Evolutionary conservation across 2,888 invertebrate genomes (phyloP).

Genomic region (Papilio gigon): DNA sequence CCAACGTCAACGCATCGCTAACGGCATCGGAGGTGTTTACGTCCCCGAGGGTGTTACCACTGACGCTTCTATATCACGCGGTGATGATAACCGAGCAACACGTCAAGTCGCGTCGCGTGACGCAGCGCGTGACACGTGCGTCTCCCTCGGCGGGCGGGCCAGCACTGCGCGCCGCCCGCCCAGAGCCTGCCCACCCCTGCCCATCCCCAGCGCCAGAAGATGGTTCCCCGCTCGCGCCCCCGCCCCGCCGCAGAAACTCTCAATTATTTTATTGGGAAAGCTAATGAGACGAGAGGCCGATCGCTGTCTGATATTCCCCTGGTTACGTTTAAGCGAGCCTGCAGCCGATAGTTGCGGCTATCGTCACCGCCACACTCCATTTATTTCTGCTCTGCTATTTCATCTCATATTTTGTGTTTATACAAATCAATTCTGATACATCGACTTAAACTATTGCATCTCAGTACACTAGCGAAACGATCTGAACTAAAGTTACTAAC

Average conservation of each 20-base stretch:
- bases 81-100: slow-evolving; percentile 28
- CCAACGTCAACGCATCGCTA: background rate
- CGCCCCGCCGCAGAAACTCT: slow-evolving; percentile 71
- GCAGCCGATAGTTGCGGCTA: slow-evolving; percentile 11
- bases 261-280: slow-evolving; percentile 81
- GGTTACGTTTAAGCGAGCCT: slow-evolving; percentile 46
- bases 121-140: slow-evolving; percentile 58
- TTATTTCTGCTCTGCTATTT: slow-evolving; percentile 4
- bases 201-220: slow-evolving; percentile 41
- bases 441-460: background rate
- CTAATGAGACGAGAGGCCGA: slow-evolving; percentile 77
- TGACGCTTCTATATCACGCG: slow-evolving; percentile 29
- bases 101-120: slow-evolving; percentile 47
- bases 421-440: background rate
- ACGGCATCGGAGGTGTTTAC: background rate
- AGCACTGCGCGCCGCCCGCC: slow-evolving; percentile 65
- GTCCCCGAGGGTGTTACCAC: slow-evolving; percentile 28
- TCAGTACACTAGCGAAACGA: background rate
- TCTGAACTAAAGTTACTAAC: background rate
- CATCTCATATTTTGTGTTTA: slow-evolving; percentile 2
- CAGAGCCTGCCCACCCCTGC: slow-evolving; percentile 51
- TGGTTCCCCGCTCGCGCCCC: slow-evolving; percentile 50
- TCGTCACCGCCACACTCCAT: slow-evolving; percentile 5
- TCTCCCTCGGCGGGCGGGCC: slow-evolving; percentile 72
- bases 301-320: slow-evolving; percentile 62